Evolutionary conservation across 1,140 invertebrate species (phyloP), one percentile per base, ranked within the genome.

Genomic region (Bombus polaris): DNA sequence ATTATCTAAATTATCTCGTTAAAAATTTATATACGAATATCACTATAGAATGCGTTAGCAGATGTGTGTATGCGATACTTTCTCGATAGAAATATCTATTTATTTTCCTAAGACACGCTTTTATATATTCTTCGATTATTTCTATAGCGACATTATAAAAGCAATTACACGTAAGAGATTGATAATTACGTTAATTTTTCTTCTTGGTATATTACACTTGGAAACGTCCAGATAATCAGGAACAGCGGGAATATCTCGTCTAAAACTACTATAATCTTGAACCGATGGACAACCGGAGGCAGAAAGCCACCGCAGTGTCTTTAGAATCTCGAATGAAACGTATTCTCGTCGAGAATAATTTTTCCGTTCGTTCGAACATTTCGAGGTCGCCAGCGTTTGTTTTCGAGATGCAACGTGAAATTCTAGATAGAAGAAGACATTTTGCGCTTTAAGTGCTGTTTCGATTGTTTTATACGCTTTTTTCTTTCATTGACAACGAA

Each of bases 191-290:
- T 68, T 32, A 35, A 68, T 53, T 10, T 70, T 47, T 59, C 44
- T 32, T 4, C 35, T 22, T 13, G 44, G 5, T 32, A 66, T 18
- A 22, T 35, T 37, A n/a, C 12, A 25, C 8, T 83, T 35, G 25
- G 44, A 59, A 62, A 83, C 22, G n/a, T 42, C 42, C 76, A 79
- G 57, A 53, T 35, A 32, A 53, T 15, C 76, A 53, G 57, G 35
- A 79, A 72, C 68, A 80, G 53, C 42, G 57, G 72, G 57, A 53
- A 53, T 25, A 6, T 39, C 35, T 42, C 8, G 15, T 79, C 75
- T 84, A 84, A 39, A 78, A n/a, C 65, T 78, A 71, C 47, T 37
- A 44, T 78, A 59, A 71, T 53, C 22, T 42, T 78, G 13, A 44
- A 53, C 44, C 28, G 39, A 77, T 57, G 65, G n/a, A 77, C 82